These are phyloP conservation scores for Pseudochirops corinnae DNA, from an alignment of 2,797 vertebrate genomes.

Conservation along the genomic window DNA sequence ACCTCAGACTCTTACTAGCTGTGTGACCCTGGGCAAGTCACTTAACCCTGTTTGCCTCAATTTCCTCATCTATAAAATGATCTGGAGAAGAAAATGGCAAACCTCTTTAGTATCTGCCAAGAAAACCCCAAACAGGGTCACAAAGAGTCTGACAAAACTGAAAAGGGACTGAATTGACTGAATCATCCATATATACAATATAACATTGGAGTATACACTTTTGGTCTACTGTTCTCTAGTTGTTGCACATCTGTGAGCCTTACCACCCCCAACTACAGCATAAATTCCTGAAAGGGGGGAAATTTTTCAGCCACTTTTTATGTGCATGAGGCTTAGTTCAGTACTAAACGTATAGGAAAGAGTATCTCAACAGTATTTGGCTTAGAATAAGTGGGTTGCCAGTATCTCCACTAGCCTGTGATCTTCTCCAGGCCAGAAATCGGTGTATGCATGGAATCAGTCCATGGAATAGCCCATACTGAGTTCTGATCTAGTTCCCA, in stretches of 20 bases:
- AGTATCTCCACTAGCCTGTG: neutral
- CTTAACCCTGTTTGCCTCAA: neutral
- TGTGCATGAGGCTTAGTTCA: neutral
- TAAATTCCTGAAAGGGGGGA: neutral
- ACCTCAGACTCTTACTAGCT: neutral
- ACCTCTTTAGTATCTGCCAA: neutral
- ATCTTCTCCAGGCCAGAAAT: neutral
- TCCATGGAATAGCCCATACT: neutral
- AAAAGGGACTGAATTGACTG: neutral
- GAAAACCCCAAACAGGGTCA: neutral
- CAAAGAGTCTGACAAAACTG: neutral
- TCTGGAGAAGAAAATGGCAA: neutral
- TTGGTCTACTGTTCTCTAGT: neutral
- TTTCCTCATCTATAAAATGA: neutral
- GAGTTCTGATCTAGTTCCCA: neutral
- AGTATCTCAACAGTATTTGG: neutral
- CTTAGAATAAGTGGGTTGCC: neutral
- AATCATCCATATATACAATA: neutral
- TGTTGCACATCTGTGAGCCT: neutral
- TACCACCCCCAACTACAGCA: neutral
- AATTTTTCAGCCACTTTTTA: neutral
- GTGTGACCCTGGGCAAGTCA: neutral
- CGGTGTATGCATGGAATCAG: neutral
- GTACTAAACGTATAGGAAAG: neutral
- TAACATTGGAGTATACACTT: neutral